Conservation (phyloP, 2,113 vertebrate species). For the Hoplias malabaricus region DNA sequence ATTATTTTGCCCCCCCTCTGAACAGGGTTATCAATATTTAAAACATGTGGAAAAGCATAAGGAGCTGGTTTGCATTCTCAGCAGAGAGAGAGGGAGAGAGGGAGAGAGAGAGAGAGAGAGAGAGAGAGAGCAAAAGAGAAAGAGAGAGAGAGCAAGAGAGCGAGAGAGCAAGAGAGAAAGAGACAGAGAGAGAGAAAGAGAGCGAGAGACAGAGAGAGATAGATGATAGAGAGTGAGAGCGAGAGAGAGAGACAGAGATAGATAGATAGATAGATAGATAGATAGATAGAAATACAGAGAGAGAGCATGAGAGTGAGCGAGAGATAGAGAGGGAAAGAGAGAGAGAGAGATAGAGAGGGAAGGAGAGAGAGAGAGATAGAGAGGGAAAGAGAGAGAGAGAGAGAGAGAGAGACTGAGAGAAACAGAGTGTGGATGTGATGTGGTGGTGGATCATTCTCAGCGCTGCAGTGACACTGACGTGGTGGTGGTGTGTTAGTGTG, state of each 20-base stretch:
- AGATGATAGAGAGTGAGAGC: background rate
- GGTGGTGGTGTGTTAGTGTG: too few relatives aligned
- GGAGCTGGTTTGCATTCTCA: conserved; percentile 54
- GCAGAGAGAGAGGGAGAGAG: conserved; percentile 47
- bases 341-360: too few relatives aligned
- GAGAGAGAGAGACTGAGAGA: background rate
- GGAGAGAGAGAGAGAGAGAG: conserved; percentile 19
- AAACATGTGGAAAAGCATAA: conserved; percentile 48
- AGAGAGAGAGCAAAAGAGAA: background rate
- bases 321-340: too few relatives aligned
- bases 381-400: too few relatives aligned
- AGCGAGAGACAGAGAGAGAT: background rate
- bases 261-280: too few relatives aligned
- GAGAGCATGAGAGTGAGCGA: too few relatives aligned
- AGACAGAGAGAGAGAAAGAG: background rate
- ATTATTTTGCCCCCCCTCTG: conserved; percentile 51
- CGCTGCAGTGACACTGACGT: too few relatives aligned
- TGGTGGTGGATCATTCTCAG: too few relatives aligned
- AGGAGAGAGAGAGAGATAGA: too few relatives aligned
- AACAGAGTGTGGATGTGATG: background rate
- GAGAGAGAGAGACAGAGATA: background rate
- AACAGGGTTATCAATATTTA: conserved; percentile 59
- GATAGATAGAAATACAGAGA: too few relatives aligned
- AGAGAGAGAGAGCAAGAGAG: background rate
- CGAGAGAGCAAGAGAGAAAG: background rate